Percentiles rank a stretch among this genome's conserved stretches.
These are phyloP conservation scores for Saguinus midas DNA, from an alignment of 2,113 vertebrate genomes.

Conservation along the genomic window DNA sequence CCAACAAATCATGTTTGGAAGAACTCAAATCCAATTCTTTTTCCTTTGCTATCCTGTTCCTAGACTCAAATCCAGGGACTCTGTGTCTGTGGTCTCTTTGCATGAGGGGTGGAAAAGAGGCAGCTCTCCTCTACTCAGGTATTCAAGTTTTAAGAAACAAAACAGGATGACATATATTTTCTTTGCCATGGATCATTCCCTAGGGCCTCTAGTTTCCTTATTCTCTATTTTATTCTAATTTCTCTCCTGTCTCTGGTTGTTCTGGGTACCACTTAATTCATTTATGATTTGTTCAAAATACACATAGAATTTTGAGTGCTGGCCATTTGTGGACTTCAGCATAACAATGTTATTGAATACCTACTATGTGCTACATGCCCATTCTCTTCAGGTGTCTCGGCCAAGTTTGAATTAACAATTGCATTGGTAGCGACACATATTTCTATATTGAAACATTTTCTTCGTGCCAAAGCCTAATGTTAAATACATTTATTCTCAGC, in stretches of 20 bases:
- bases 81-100: neutral
- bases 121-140: neutral
- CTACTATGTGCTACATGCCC: neutral
- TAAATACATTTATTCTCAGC: constrained; percentile 64
- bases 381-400: neutral
- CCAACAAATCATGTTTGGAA: neutral
- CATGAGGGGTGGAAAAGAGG: too few species aligned
- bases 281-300: neutral
- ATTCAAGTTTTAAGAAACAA: neutral
- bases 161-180: neutral
- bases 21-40: neutral
- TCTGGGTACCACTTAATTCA: neutral
- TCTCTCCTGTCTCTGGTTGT: neutral
- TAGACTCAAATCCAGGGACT: neutral
- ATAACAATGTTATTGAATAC: neutral
- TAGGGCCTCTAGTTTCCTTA: neutral
- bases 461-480: constrained; percentile 69
- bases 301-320: neutral
- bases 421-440: neutral
- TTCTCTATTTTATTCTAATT: neutral
- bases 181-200: neutral
- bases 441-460: constrained; percentile 57
- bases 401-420: constrained; percentile 38
- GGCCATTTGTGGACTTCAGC: neutral
- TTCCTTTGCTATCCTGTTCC: neutral